phyloP scores from a whole-genome alignment of 2,888 invertebrate genomes.

The Rhabditophanes sp. region DNA sequence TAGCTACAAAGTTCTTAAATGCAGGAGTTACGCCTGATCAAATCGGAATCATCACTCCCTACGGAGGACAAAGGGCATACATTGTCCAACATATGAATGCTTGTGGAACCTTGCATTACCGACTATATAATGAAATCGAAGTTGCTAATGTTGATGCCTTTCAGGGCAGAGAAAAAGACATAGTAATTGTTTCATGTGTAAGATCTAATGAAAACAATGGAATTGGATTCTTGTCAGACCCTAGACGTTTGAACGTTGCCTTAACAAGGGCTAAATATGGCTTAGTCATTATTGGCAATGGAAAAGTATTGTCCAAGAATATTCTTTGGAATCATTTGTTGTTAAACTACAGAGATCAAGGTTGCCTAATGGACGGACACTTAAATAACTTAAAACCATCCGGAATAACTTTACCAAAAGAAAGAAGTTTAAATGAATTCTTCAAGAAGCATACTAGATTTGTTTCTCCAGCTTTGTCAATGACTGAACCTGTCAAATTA shows the following conservation, averaged over 20 bases:
- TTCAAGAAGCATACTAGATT: no score
- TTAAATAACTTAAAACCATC: conserved; percentile 89
- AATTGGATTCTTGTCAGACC: conserved; percentile 94
- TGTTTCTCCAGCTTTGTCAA: no score
- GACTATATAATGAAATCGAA: conserved; percentile 84
- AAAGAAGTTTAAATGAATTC: no score
- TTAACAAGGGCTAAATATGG: conserved; percentile 72
- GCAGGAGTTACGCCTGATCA: conserved; percentile 91
- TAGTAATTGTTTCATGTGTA: conserved; percentile 96
- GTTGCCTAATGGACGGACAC: conserved; percentile 88
- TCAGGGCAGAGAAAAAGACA: conserved; percentile 84
- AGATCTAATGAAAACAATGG: conserved; percentile 95
- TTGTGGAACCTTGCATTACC: conserved; percentile 85
- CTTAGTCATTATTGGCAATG: conserved; percentile 85
- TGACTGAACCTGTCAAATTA: no score
- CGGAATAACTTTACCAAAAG: conserved; percentile 84
- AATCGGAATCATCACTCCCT: conserved; percentile 88
- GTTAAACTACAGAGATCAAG: conserved; percentile 63
- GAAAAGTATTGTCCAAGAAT: conserved; percentile 89
- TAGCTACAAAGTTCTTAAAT: conserved; percentile 74
- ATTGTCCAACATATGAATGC: conserved; percentile 85
- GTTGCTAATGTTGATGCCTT: conserved; percentile 99
- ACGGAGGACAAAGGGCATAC: conserved; percentile 93
- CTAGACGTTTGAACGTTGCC: conserved; percentile 88
- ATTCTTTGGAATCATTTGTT: conserved; percentile 93